These are phyloP conservation scores for Melipona quadrifasciata DNA, from an alignment of 1,140 invertebrate genomes.

Conservation along the genomic window DNA sequence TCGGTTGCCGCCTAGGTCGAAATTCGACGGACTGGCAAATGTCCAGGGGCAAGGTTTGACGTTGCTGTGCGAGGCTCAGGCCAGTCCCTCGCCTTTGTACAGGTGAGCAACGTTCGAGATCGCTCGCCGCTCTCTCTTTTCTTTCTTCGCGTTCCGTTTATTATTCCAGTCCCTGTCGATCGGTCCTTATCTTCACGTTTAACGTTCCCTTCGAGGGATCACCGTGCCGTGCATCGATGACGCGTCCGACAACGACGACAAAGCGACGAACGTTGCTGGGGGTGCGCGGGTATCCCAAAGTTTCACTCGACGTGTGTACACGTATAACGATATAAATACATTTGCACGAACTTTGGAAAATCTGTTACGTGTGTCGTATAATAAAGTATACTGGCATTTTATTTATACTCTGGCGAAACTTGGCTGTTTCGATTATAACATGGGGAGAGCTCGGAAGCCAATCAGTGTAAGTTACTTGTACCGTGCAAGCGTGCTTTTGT, in stretches of 20 bases:
- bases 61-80: constrained; percentile 85
- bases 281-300: no score
- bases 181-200: constrained; percentile 51
- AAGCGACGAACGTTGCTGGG: neutral
- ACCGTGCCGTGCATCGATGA: constrained; percentile 26
- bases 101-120: constrained; percentile 80
- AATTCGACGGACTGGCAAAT: constrained; percentile 79
- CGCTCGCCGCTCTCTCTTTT: neutral
- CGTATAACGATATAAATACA: no score
- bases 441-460: no score
- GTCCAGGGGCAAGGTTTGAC: constrained; percentile 78
- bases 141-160: neutral
- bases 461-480: no score
- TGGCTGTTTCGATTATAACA: no score
- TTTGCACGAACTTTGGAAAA: no score
- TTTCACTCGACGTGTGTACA: no score
- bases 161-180: neutral
- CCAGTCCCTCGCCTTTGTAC: constrained; percentile 84
- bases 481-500: no score
- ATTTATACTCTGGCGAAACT: no score
- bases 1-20: constrained; percentile 82
- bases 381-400: no score
- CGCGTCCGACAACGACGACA: constrained; percentile 39
- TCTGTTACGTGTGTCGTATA: no score
- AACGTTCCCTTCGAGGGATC: neutral